Base-by-base conservation (phyloP, 2,113 vertebrate genomes). In the Xerus inauris region DNA sequence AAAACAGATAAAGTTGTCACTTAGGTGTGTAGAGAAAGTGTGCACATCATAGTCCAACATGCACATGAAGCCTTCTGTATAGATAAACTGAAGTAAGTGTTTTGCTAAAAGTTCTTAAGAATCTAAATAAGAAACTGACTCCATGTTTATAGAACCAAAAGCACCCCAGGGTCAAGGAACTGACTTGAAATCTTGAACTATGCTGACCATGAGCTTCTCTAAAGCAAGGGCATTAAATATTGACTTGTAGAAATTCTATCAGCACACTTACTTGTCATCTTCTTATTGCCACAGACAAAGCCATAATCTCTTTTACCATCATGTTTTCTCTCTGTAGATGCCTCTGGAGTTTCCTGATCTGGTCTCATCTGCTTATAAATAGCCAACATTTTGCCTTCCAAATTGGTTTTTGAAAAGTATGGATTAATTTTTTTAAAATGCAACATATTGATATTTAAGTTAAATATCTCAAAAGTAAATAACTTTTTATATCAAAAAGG, bases 371-470 rank as follows among this genome's bases (percentile, higher is more conserved):
- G 1, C 65, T 72, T 51, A n/a, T 91, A 84, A 81, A 51, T 0
- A 71, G 40, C 24, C 13, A 51, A 0, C 4, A 2, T 62, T 28
- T 88, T 65, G 35, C 16, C 47, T 73, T 89, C 7, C 12, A 65
- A 35, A 62, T 6, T 40, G 54, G 28, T 45, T 87, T 71, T 71
- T 35, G n/a, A 62, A 30, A 95, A 87, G 42, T 13, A 19, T 35
- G 19, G 28, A 57, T 22, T 94, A 10, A 24, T 85, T 96, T 96
- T 8, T n/a, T 69, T 82, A 71, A 88, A 90, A 84, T 65, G 40
- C 10, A 64, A 4, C 45, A 64, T 67, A 76, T 91, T 49, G 62
- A 71, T 54, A 72, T 0, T 57, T 38, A 77, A 91, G 10, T 69
- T 38, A 92, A 76, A 89, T 45, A 80, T 45, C 65, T 84, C 22